Conservation (phyloP, 1,140 invertebrate genomes). For the Eulimnadia texana region DNA sequence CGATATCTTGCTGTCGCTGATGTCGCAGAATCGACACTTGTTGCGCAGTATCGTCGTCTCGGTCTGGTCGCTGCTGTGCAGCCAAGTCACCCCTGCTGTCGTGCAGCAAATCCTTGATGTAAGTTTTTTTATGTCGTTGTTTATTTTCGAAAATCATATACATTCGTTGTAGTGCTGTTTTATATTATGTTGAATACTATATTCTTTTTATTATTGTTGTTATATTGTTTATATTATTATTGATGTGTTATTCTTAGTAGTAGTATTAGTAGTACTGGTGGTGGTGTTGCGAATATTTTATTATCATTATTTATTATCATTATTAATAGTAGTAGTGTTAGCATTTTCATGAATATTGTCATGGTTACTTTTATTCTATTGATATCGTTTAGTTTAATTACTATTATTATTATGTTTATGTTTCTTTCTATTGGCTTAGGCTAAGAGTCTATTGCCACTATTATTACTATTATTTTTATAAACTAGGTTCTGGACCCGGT, state of each 20-base stretch:
- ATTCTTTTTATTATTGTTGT: neutral
- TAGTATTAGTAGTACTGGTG: too few relatives aligned
- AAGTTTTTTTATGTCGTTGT: constrained; percentile 6
- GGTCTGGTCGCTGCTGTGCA: constrained; percentile 55
- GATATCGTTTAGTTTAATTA: too few relatives aligned
- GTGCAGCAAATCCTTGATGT: constrained; percentile 56
- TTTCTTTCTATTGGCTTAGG: too few relatives aligned
- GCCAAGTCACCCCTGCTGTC: constrained; percentile 45
- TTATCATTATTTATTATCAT: too few relatives aligned
- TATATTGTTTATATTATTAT: too few relatives aligned
- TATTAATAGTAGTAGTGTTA: too few relatives aligned
- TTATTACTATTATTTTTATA: neutral
- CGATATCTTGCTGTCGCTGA: constrained; percentile 54
- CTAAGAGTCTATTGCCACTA: neutral
- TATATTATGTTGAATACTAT: neutral
- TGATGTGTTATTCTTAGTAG: too few relatives aligned
- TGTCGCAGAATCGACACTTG: constrained; percentile 51
- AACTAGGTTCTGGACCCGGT: constrained; percentile 43
- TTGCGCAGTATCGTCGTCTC: constrained; percentile 48
- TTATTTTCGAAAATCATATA: neutral
- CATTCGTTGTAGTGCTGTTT: too few relatives aligned
- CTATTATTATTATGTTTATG: neutral
- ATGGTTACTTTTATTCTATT: too few relatives aligned
- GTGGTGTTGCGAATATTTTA: too few relatives aligned
- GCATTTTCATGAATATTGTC: too few relatives aligned